Conservation (phyloP, 92 coral and sea anemone genomes). For the Bergia puertoricense region DNA sequence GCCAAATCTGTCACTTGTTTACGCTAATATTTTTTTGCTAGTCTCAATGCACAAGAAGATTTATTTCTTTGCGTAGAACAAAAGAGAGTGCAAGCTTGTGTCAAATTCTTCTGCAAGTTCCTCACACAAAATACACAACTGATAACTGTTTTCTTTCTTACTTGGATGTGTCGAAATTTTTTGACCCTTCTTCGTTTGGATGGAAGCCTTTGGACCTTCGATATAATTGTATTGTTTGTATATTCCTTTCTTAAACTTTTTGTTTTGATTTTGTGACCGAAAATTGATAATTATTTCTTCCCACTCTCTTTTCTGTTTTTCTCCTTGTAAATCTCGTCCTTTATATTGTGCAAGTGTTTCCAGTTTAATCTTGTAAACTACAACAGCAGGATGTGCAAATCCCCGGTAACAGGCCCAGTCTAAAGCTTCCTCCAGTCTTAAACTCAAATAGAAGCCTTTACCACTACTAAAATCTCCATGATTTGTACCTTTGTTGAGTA, state of each 20-base stretch:
- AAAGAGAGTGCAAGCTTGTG: conserved; percentile 15
- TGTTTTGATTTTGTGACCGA: background rate
- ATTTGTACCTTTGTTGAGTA: background rate
- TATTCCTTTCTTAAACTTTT: background rate
- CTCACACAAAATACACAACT: conserved; percentile 24
- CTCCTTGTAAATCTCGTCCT: conserved; percentile 7
- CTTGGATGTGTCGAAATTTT: background rate
- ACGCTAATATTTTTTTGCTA: no score
- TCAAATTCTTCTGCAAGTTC: conserved; percentile 7
- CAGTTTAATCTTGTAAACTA: conserved; percentile 21
- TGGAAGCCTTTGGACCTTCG: conserved; percentile 27
- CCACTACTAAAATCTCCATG: conserved; percentile 41
- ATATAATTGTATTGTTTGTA: background rate
- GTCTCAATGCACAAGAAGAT: no score
- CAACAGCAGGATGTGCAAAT: conserved; percentile 12
- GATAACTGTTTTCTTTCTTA: conserved; percentile 6
- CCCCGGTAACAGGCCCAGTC: conserved; percentile 20
- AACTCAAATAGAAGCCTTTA: conserved; percentile 44
- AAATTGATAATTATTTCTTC: background rate
- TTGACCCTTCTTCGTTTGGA: background rate
- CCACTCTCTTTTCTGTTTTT: background rate
- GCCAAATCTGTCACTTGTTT: no score
- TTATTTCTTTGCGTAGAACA: conserved; percentile 15
- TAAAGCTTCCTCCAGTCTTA: conserved; percentile 19
- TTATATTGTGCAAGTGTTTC: background rate